Evolutionary conservation across 2,888 invertebrate species (phyloP).

Genomic region (Pollenia griseotomentosa): DNA sequence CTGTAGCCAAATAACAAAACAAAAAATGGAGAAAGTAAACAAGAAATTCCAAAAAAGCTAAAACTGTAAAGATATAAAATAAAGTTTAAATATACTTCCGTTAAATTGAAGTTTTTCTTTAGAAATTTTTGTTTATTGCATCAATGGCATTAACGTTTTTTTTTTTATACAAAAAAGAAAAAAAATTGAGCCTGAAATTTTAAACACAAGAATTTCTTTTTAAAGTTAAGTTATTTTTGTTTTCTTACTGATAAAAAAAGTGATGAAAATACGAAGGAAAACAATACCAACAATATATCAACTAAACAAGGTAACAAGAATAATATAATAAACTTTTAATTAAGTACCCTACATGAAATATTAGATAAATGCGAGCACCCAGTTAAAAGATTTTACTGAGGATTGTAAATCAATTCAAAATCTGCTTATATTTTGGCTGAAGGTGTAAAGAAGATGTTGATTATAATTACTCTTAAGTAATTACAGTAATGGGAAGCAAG

Average conservation of each 20-base stretch:
- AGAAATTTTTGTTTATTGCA: neutral
- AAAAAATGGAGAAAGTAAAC: neutral
- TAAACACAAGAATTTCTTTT: neutral
- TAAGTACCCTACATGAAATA: neutral
- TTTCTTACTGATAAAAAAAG: slow-evolving; percentile 9
- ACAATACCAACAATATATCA: slow-evolving; percentile 28
- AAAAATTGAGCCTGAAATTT: slow-evolving; percentile 12
- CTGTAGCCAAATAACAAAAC: neutral
- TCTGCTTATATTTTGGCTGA: too few relatives aligned
- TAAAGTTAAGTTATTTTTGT: slow-evolving; percentile 8
- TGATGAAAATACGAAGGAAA: slow-evolving; percentile 13
- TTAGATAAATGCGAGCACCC: too few relatives aligned
- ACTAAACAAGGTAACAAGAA: slow-evolving; percentile 1
- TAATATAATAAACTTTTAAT: slow-evolving; percentile 33
- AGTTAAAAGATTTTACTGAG: too few relatives aligned
- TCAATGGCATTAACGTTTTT: neutral
- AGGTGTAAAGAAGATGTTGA: too few relatives aligned
- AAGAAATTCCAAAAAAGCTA: neutral
- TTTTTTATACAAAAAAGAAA: neutral
- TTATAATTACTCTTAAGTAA: too few relatives aligned
- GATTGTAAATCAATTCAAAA: too few relatives aligned
- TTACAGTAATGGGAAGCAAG: too few relatives aligned
- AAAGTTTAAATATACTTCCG: slow-evolving; percentile 59
- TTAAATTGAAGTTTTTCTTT: slow-evolving; percentile 15
- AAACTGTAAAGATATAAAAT: slow-evolving; percentile 23